Evolutionary conservation across 35 echinoderm and acorn worm genomes (phyloP), one percentile per base, ranked within the genome.

Genomic region (Lytechinus pictus): DNA sequence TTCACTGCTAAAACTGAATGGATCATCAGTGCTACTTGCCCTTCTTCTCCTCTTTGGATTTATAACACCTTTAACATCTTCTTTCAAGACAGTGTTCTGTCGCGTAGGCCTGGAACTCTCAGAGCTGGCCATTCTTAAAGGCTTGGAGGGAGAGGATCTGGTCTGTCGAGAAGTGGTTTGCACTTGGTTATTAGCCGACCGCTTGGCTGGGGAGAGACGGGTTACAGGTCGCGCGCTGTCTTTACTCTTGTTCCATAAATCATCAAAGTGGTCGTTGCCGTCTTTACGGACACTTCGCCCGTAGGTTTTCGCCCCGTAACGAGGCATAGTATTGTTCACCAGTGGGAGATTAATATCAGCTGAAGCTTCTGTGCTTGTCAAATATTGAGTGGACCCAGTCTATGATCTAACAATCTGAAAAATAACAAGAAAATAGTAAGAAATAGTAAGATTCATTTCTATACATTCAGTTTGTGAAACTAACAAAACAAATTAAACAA

Each of bases 1-100:
- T 55, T 96, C 96, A 79, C 96, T 96, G 66, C 96, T 96, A 52
- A 96, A 96, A 56, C 88, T 96, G 61, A 96, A 96, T 8, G 96
- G 96, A 54, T 96, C 96, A 66, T 96, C 96, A 21, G 52, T 95
- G 10, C 96, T 89, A 54, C 96, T 96, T 5, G 94, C 94, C 13
- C 94, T 52, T 57, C 96, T 94, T 24, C 96, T 54, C 2, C 96
- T 86, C 57, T 96, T 96, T 33, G 96, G 96, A 71, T 94, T 96
- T 28, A 52, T 61, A 10, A 96, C 86, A 21, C 86, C 58, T 16
- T 91, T 94, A 6, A 96, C 94, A 27, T 89, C 57, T 56, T 92
- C 57, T 86, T 52, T 92, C 51, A 72, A 28, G 5, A 86, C 61
- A 91, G 96, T 91, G 96, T 94, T 94, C 87, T 54, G 95, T 57